Evolutionary conservation across 2,888 invertebrate genomes (phyloP).

Genomic region (Chromoteleia sp.): DNA sequence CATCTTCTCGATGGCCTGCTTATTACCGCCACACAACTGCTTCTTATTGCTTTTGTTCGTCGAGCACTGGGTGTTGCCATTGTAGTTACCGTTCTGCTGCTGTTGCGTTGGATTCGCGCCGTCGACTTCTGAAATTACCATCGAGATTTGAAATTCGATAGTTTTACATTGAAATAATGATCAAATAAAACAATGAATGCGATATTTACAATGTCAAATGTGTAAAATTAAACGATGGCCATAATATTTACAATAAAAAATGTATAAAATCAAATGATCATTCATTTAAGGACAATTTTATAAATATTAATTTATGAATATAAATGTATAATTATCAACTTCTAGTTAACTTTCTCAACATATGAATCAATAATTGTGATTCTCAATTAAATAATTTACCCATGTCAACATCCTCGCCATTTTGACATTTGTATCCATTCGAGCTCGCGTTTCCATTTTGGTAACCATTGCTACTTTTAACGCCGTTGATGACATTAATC

Average conservation of each 20-base stretch:
- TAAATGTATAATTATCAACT: no score
- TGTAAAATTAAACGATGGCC: no score
- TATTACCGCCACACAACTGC: slow-evolving; percentile 89
- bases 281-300: no score
- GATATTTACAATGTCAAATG: no score
- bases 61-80: slow-evolving; percentile 73
- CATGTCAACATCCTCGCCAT: slow-evolving; percentile 90
- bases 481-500: slow-evolving; percentile 83
- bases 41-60: slow-evolving; percentile 81
- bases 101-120: slow-evolving; percentile 77
- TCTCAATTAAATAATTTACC: slow-evolving; percentile 85
- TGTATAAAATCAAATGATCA: no score
- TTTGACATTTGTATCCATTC: slow-evolving; percentile 86
- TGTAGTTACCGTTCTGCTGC: slow-evolving; percentile 76
- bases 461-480: slow-evolving; percentile 86
- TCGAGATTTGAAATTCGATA: no score
- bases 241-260: no score
- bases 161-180: no score
- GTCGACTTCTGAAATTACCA: slow-evolving; percentile 86
- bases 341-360: no score
- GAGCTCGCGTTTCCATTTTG: slow-evolving; percentile 86
- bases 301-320: no score
- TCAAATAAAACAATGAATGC: no score
- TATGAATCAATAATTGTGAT: no score
- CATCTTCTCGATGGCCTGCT: slow-evolving; percentile 96